Evolutionary conservation across 1,140 invertebrate species (phyloP).

Genomic region (Chelonus insularis): DNA sequence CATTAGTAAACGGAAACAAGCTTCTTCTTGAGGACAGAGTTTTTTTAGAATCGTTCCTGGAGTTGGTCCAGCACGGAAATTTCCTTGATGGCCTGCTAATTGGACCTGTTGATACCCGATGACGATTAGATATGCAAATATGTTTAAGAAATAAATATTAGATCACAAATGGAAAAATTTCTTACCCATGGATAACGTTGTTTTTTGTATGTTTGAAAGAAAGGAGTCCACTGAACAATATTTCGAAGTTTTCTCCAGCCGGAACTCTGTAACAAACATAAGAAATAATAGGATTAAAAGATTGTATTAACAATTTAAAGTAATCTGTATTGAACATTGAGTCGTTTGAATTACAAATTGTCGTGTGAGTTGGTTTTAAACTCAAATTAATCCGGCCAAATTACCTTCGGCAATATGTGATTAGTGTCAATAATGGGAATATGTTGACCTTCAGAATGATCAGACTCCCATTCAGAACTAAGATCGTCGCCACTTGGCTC

Average conservation of each 20-base stretch:
- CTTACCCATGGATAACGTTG: slow-evolving; percentile 88
- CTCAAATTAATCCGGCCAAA: slow-evolving; percentile 13
- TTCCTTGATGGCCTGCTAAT: slow-evolving; percentile 89
- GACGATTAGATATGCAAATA: background rate
- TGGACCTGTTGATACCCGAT: slow-evolving; percentile 64
- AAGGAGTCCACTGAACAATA: slow-evolving; percentile 93
- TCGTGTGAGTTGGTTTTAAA: background rate
- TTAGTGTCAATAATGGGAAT: slow-evolving; percentile 28
- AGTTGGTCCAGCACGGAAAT: slow-evolving; percentile 90
- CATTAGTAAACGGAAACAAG: slow-evolving; percentile 85
- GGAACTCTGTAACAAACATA: slow-evolving; percentile 73
- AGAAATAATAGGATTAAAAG: background rate
- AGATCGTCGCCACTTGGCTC: slow-evolving; percentile 86
- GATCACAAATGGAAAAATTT: slow-evolving; percentile 5
- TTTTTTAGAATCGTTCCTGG: slow-evolving; percentile 94
- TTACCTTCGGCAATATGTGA: slow-evolving; percentile 44
- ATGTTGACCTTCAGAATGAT: slow-evolving; percentile 60
- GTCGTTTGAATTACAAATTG: background rate
- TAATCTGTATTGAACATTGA: too few species aligned
- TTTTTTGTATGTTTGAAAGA: slow-evolving; percentile 95
- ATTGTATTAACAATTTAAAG: background rate
- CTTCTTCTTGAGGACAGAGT: slow-evolving; percentile 84
- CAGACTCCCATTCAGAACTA: slow-evolving; percentile 87
- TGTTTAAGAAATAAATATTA: background rate
- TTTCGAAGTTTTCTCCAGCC: slow-evolving; percentile 91